phyloP scores from a whole-genome alignment of 1,140 invertebrate genomes.

The Saccostrea glomerata region DNA sequence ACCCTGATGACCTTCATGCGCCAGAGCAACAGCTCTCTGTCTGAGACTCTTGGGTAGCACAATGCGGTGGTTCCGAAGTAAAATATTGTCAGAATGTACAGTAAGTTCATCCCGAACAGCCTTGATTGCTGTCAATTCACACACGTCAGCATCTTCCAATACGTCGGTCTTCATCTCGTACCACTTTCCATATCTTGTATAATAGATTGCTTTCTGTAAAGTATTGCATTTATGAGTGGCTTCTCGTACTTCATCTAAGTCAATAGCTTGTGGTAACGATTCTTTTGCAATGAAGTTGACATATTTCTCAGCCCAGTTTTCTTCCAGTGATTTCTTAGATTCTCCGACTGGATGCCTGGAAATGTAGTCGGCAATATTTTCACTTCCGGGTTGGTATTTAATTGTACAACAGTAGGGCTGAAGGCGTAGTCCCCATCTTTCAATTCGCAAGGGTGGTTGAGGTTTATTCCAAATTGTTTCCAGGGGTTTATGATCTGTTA shows the following conservation, averaged over 20 bases:
- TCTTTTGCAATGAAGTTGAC: too few relatives aligned
- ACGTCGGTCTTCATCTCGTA: too few relatives aligned
- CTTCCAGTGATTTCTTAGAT: too few relatives aligned
- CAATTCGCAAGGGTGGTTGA: slow-evolving; percentile 53
- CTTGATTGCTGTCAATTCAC: slow-evolving; percentile 34
- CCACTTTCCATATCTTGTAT: background rate
- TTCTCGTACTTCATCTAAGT: too few relatives aligned
- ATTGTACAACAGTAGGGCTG: slow-evolving; percentile 53
- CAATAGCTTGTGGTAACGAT: too few relatives aligned
- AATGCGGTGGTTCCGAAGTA: slow-evolving; percentile 45
- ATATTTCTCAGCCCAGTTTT: too few relatives aligned
- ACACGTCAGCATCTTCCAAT: background rate
- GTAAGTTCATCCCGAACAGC: slow-evolving; percentile 37
- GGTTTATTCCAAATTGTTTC: slow-evolving; percentile 62
- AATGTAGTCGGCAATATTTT: background rate
- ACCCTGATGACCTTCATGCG: slow-evolving; percentile 56
- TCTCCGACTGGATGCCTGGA: too few relatives aligned
- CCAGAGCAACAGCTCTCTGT: slow-evolving; percentile 41
- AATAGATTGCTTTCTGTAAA: background rate
- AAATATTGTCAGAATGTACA: slow-evolving; percentile 30
- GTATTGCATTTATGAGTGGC: slow-evolving; percentile 4
- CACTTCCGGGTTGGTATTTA: slow-evolving; percentile 37
- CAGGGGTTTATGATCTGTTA: slow-evolving; percentile 77
- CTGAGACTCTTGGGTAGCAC: slow-evolving; percentile 40
- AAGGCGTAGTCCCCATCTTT: slow-evolving; percentile 62